Evolutionary conservation across 2,113 vertebrate genomes (phyloP).

Genomic region (Aphyosemion australe): DNA sequence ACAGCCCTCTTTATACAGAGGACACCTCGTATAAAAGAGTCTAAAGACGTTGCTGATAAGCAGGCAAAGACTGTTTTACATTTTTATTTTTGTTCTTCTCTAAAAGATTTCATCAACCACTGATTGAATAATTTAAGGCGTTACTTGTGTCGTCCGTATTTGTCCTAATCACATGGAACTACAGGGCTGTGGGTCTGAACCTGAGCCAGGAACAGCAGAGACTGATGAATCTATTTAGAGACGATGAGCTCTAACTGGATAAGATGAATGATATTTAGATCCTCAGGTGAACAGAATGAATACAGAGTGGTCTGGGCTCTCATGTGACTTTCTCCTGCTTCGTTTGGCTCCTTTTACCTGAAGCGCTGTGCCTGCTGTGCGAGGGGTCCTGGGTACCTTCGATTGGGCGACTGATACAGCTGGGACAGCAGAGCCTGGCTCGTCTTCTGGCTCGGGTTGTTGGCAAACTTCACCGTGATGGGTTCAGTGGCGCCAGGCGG

Average conservation of each 20-base stretch:
- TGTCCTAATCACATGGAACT: background rate
- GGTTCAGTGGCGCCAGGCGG: conserved; percentile 94
- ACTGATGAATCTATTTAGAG: too few relatives aligned
- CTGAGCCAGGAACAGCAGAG: too few relatives aligned
- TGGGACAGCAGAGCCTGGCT: conserved; percentile 98
- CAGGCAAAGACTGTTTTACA: too few relatives aligned
- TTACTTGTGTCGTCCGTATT: background rate
- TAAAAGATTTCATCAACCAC: background rate
- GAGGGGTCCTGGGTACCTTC: conserved; percentile 95
- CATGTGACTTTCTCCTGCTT: conserved; percentile 21
- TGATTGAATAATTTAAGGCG: background rate
- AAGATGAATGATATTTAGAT: too few relatives aligned
- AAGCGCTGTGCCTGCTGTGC: conserved; percentile 98
- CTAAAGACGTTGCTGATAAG: too few relatives aligned
- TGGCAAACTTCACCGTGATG: conserved; percentile 99
- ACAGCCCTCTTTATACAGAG: background rate
- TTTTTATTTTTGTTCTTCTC: too few relatives aligned
- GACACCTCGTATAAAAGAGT: background rate
- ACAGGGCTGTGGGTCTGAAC: too few relatives aligned
- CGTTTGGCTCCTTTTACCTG: conserved; percentile 84
- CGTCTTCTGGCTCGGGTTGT: conserved; percentile 99
- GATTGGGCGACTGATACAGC: conserved; percentile 97
- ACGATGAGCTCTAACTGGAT: too few relatives aligned
- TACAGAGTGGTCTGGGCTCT: conserved; percentile 1
- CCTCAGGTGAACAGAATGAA: background rate